Evolutionary conservation across 2,797 vertebrate species (phyloP).

Genomic region (Coilia nasus): DNA sequence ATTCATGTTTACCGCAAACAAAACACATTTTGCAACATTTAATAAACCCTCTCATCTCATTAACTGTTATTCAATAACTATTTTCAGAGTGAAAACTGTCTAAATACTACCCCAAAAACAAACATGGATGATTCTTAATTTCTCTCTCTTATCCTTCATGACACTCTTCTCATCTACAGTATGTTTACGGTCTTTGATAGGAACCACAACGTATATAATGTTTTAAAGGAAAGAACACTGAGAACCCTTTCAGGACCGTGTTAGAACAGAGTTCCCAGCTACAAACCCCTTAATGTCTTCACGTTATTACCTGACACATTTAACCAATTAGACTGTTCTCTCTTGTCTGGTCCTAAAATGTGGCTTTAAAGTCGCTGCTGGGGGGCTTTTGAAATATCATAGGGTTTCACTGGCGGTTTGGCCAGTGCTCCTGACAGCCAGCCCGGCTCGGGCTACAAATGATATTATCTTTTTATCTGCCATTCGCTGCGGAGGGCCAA

Average conservation of each 20-base stretch:
- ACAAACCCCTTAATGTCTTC: background rate
- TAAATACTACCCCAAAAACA: background rate
- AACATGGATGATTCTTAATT: background rate
- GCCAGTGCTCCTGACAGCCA: conserved; percentile 41
- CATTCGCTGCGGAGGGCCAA: conserved; percentile 39
- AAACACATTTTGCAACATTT: background rate
- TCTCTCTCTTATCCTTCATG: background rate
- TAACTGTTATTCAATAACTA: background rate
- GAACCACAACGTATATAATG: background rate
- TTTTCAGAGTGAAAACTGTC: no score
- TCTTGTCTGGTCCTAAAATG: background rate
- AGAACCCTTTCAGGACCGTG: background rate
- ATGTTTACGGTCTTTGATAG: background rate
- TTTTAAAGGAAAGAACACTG: background rate
- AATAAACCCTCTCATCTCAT: background rate
- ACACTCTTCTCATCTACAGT: background rate
- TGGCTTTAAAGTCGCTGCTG: conserved; percentile 12
- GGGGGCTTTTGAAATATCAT: conserved; percentile 48
- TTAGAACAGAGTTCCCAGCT: background rate
- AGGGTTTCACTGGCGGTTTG: conserved; percentile 45
- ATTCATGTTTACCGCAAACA: background rate
- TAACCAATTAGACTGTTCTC: conserved; percentile 39
- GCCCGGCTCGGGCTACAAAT: conserved; percentile 41
- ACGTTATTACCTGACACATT: conserved; percentile 26
- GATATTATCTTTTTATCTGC: conserved; percentile 51